A percentile compares a stretch with the other conserved stretches of the same genome.
These are phyloP conservation scores for Origma solitaria DNA, from an alignment of 2,113 vertebrate species.

Conservation along the genomic window DNA sequence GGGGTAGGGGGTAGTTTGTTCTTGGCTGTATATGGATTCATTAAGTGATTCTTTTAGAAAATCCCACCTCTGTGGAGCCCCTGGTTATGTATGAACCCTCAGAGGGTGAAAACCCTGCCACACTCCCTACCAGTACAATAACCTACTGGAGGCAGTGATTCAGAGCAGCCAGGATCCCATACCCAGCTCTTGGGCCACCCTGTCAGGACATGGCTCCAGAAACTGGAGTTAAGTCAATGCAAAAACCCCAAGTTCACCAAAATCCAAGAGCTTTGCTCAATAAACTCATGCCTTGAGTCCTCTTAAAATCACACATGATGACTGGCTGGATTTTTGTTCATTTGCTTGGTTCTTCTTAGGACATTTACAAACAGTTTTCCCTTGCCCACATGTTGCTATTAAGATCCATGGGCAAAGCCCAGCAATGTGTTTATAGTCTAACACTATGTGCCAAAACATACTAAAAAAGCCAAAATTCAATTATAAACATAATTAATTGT, in stretches of 20 bases:
- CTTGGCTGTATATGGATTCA: neutral
- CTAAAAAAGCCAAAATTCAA: neutral
- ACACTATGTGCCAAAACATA: neutral
- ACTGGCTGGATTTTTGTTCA: neutral
- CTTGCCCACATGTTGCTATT: neutral
- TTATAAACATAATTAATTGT: neutral
- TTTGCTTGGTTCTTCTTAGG: neutral
- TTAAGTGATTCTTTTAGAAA: neutral
- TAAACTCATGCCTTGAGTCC: neutral
- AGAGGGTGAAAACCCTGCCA: neutral
- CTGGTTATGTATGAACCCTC: neutral
- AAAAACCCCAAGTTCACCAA: neutral
- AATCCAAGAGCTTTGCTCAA: neutral
- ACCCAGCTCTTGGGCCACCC: neutral
- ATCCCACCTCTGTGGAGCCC: neutral
- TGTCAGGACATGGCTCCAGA: neutral
- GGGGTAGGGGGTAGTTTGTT: neutral
- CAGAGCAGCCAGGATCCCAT: neutral
- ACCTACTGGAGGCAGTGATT: accelerated
- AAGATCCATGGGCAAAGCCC: neutral
- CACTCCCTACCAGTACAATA: neutral
- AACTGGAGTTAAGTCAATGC: neutral
- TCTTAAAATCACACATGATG: neutral
- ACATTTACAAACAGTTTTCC: neutral
- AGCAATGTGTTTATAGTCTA: neutral